These are phyloP conservation scores for Philonicus albiceps DNA, from an alignment of 2,888 invertebrate genomes.

Conservation along the genomic window DNA sequence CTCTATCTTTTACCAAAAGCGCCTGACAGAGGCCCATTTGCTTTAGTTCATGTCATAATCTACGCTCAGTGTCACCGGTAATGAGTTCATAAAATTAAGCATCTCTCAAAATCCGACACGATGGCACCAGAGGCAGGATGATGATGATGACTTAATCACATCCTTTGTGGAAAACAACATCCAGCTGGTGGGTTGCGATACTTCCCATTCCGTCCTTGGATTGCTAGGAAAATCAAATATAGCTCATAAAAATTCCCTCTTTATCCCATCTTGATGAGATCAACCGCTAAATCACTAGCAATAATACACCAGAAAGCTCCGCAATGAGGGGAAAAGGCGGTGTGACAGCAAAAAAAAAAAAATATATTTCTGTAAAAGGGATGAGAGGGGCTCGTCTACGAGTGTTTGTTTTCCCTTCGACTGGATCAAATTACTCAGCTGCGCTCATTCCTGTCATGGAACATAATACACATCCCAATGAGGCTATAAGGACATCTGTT, in stretches of 20 bases:
- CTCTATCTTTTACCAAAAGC: not conserved
- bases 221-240: not conserved
- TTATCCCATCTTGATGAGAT: slow-evolving; percentile 37
- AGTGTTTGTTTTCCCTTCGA: slow-evolving; percentile 33
- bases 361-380: not conserved
- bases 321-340: not conserved
- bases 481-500: slow-evolving; percentile 48
- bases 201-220: not conserved
- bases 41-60: not conserved
- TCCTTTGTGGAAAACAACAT: not conserved
- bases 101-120: not conserved
- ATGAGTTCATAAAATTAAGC: not conserved
- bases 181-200: not conserved
- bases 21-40: not conserved
- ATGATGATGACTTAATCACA: not conserved
- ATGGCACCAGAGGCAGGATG: not conserved
- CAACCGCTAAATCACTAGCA: slow-evolving; percentile 38
- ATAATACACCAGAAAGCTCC: not conserved
- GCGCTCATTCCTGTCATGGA: slow-evolving; percentile 40
- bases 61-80: not conserved
- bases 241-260: slow-evolving; percentile 37
- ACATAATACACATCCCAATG: slow-evolving; percentile 46
- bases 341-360: not conserved
- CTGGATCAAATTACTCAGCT: slow-evolving; percentile 40
- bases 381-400: not conserved